Percentiles rank a stretch among this genome's conserved stretches.
These are phyloP conservation scores for Anguilla anguilla DNA, from an alignment of 2,797 vertebrate species.

Conservation along the genomic window DNA sequence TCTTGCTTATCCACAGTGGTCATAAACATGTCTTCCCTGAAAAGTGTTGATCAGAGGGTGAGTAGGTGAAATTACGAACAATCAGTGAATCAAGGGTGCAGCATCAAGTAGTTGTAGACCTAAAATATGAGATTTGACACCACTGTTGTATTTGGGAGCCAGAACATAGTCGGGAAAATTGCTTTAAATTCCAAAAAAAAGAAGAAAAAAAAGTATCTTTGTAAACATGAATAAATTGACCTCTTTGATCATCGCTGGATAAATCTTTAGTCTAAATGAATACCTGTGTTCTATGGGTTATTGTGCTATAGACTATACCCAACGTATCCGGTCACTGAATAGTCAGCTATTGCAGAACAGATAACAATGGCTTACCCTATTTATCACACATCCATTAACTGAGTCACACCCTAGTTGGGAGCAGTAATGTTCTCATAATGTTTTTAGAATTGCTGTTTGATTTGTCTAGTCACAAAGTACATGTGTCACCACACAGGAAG, in stretches of 20 bases:
- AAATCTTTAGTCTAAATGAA: slow-evolving; percentile 1
- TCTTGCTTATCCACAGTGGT: background rate
- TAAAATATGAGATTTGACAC: background rate
- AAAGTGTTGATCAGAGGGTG: background rate
- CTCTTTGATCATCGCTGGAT: background rate
- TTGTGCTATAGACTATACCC: background rate
- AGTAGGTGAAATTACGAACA: background rate
- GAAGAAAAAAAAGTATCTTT: background rate
- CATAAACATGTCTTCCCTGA: background rate
- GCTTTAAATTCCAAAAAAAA: background rate
- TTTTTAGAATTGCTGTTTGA: background rate
- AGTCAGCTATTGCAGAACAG: background rate
- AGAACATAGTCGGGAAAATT: background rate
- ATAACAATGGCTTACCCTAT: background rate
- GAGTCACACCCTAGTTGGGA: background rate
- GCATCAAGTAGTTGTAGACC: background rate
- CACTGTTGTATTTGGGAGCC: background rate
- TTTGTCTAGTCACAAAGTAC: background rate
- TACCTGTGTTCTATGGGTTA: background rate
- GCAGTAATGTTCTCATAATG: background rate
- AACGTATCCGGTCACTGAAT: background rate
- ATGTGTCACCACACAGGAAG: background rate
- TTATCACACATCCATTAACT: background rate
- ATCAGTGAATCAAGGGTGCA: background rate
- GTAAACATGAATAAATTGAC: background rate